These are phyloP conservation scores for Spondyliosoma cantharus DNA, from an alignment of 2,797 vertebrate species.

Conservation along the genomic window DNA sequence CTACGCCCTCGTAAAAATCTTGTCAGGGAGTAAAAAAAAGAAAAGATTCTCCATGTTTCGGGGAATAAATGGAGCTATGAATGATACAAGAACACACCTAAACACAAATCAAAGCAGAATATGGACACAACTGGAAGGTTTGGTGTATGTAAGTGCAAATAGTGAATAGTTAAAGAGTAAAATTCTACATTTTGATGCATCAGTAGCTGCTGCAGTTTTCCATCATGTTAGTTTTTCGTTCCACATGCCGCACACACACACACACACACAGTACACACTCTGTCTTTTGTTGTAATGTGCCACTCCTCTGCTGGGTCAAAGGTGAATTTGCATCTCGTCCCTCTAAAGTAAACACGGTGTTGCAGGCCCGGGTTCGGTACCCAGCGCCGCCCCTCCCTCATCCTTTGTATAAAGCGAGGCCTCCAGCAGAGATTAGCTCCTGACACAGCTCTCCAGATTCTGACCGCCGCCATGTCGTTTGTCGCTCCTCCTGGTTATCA, in stretches of 20 bases:
- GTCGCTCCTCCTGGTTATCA: slow-evolving; percentile 87
- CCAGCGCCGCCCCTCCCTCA: slow-evolving; percentile 34
- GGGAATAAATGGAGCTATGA: no score
- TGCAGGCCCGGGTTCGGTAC: slow-evolving; percentile 24
- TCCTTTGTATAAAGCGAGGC: slow-evolving; percentile 65
- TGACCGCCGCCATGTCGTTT: slow-evolving; percentile 80
- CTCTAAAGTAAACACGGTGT: slow-evolving; percentile 55
- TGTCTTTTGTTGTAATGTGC: slow-evolving; percentile 27
- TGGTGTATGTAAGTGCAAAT: no score
- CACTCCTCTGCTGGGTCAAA: slow-evolving; percentile 51
- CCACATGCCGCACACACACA: not conserved
- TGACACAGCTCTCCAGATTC: not conserved
- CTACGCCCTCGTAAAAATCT: slow-evolving; percentile 2
- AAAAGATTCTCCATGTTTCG: no score
- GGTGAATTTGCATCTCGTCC: slow-evolving; percentile 43
- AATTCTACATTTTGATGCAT: no score
- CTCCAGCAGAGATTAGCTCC: not conserved
- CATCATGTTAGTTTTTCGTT: not conserved
- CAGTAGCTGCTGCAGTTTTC: not conserved
- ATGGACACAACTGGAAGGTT: no score
- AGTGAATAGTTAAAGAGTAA: no score
- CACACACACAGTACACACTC: no score
- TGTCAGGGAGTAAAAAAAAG: not conserved
- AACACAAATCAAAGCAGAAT: no score
- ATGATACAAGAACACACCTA: no score